Conservation (phyloP, 2,797 vertebrate species). For the Acanthurus lineatus region DNA sequence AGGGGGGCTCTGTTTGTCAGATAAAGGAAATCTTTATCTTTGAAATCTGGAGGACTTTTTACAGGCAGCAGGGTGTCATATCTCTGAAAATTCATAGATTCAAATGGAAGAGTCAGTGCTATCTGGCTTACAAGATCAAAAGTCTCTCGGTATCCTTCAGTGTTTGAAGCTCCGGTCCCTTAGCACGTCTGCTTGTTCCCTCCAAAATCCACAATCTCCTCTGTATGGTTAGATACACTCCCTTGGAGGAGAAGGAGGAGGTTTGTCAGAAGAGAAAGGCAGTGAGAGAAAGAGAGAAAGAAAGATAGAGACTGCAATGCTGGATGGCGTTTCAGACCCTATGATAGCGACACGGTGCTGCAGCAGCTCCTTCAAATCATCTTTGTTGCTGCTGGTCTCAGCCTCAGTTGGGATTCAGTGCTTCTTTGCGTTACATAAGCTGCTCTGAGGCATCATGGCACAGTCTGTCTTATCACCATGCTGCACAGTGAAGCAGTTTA, state of each 20-base stretch:
- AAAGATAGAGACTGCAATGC: neutral
- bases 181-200: neutral
- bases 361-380: conserved; percentile 35
- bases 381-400: conserved; percentile 49
- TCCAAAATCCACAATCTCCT: conserved; percentile 8
- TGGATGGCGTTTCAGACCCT: conserved; percentile 27
- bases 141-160: neutral
- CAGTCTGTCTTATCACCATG: conserved; percentile 25
- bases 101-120: neutral
- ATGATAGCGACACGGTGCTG: neutral
- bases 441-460: conserved; percentile 44
- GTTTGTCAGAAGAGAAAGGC: neutral
- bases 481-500: conserved; percentile 23
- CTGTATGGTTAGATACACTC: neutral
- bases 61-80: neutral
- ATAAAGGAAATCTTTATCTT: neutral
- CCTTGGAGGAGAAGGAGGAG: neutral
- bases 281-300: neutral
- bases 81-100: neutral
- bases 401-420: conserved; percentile 30
- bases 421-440: conserved; percentile 65
- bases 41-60: neutral
- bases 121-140: neutral
- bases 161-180: neutral
- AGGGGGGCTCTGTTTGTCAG: neutral